phyloP scores from a whole-genome alignment of 2,113 vertebrate genomes.

The Microcebus lehilahytsara region DNA sequence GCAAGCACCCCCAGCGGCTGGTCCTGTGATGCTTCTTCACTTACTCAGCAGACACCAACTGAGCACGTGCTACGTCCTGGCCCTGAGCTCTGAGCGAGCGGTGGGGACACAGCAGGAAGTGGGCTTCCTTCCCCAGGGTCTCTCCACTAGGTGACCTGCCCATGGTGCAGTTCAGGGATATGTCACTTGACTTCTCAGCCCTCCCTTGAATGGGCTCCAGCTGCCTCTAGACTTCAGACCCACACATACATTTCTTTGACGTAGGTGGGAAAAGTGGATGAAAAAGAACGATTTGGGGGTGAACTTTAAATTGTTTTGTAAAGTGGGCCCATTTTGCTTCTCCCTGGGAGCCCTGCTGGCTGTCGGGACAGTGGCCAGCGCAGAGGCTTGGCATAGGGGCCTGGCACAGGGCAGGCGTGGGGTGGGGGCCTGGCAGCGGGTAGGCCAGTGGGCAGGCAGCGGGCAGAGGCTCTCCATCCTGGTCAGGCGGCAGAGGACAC shows the following conservation, averaged over 20 bases:
- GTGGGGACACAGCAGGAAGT: too few species aligned
- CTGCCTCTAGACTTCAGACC: not conserved
- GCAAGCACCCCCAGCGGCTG: too few species aligned
- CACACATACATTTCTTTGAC: not conserved
- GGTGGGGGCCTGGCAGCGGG: not conserved
- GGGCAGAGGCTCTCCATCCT: not conserved
- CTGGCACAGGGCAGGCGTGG: constrained; percentile 6
- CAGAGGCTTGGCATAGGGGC: not conserved
- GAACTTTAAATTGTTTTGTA: not conserved
- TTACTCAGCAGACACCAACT: too few species aligned
- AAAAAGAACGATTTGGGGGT: not conserved
- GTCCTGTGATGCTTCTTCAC: too few species aligned
- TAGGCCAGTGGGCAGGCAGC: not conserved
- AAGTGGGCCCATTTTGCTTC: not conserved
- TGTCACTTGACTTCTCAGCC: too few species aligned
- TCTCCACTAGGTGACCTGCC: too few species aligned
- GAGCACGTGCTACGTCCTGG: not conserved
- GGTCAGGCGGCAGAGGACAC: not conserved
- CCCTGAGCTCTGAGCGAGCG: too few species aligned
- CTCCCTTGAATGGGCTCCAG: too few species aligned
- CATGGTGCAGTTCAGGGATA: too few species aligned
- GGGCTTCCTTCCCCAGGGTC: too few species aligned
- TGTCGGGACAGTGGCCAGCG: not conserved
- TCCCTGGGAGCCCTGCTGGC: not conserved
- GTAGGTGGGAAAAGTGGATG: too few species aligned